Percentiles rank a stretch among this genome's conserved stretches.
Evolutionary conservation across 2,113 vertebrate genomes (phyloP).

Genomic region (Phalacrocorax brasilianus): DNA sequence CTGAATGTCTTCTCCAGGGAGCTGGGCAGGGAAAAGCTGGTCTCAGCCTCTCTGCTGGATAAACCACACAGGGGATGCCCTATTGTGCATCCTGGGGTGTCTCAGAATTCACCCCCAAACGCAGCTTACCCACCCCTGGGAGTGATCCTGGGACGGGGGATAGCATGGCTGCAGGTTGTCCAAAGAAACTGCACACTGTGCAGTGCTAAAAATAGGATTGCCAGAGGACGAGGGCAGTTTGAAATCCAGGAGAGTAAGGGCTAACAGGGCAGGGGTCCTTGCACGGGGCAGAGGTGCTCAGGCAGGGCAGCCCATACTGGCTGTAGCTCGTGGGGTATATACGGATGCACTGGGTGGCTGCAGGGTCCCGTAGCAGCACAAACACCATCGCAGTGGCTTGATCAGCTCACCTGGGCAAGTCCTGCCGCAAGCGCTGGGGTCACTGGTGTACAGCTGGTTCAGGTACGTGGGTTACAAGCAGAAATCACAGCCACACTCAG

Average conservation of each 20-base stretch:
- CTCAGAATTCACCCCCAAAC: background rate
- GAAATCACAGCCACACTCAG: background rate
- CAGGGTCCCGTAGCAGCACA: background rate
- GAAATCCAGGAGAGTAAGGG: background rate
- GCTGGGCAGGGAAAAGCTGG: background rate
- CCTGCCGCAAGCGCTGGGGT: background rate
- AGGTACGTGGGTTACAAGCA: rapidly evolving
- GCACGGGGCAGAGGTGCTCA: background rate
- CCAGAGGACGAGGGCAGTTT: background rate
- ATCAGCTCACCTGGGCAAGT: background rate
- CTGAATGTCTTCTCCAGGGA: background rate
- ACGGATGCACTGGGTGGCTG: no score
- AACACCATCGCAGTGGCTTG: background rate
- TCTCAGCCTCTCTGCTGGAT: background rate
- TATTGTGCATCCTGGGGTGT: rapidly evolving
- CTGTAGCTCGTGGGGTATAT: background rate
- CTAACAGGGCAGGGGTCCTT: background rate
- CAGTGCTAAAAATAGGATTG: background rate
- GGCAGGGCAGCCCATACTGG: background rate
- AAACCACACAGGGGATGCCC: background rate
- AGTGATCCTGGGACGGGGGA: background rate
- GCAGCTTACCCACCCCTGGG: background rate
- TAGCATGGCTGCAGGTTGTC: background rate
- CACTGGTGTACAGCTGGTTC: background rate
- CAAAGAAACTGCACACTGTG: background rate